Conservation (phyloP, 1,140 invertebrate genomes). For the Telenomus remus region DNA sequence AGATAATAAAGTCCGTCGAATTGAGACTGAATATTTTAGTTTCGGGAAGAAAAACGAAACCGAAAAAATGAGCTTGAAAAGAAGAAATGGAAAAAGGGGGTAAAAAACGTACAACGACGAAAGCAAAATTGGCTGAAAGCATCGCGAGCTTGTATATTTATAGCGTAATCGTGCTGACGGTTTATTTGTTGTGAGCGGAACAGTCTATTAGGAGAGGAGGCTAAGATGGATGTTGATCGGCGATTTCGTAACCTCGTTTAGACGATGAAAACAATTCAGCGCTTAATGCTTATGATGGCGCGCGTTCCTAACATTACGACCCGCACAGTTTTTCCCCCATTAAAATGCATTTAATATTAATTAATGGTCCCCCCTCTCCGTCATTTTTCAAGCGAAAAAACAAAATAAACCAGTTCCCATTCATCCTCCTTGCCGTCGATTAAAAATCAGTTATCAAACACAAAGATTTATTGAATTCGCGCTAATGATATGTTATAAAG, state of each 20-base stretch:
- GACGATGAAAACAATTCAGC: conserved; percentile 18
- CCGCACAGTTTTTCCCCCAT: background rate
- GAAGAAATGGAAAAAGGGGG: too few species aligned
- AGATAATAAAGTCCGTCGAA: background rate
- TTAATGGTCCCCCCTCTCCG: conserved; percentile 16
- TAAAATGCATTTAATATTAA: background rate
- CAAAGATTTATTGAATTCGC: conserved; percentile 20
- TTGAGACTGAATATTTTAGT: conserved; percentile 25
- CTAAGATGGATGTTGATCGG: conserved; percentile 26
- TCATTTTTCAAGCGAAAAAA: too few species aligned
- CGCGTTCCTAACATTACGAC: too few species aligned
- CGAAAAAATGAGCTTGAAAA: conserved; percentile 12
- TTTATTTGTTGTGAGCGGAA: conserved; percentile 21
- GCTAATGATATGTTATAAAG: conserved; percentile 16
- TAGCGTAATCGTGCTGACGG: background rate
- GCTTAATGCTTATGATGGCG: conserved; percentile 21
- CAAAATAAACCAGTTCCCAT: too few species aligned
- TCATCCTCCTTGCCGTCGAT: too few species aligned
- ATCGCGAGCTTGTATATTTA: too few species aligned
- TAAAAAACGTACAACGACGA: too few species aligned
- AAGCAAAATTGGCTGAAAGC: too few species aligned
- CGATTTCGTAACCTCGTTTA: conserved; percentile 26
- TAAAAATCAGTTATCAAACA: background rate
- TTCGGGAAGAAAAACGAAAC: conserved; percentile 11
- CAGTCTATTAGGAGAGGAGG: conserved; percentile 14